phyloP scores from a whole-genome alignment of 2,888 invertebrate species.

The Eupeodes latifasciatus region DNA sequence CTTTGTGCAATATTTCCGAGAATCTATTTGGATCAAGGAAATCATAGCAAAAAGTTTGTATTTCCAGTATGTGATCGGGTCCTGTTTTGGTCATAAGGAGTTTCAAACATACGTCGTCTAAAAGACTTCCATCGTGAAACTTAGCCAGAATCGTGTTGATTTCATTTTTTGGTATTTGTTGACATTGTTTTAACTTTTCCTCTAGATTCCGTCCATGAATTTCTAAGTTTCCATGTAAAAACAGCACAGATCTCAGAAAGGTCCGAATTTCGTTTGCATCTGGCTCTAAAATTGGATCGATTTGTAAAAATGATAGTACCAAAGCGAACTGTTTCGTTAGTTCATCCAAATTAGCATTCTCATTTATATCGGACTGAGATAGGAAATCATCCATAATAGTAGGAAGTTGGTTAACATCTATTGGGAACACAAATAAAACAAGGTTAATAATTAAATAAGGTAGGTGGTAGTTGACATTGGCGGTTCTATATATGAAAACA shows the following conservation, averaged over 20 bases:
- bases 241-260: conserved; percentile 38
- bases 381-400: conserved; percentile 37
- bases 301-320: conserved; percentile 40
- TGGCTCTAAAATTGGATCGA: conserved; percentile 48
- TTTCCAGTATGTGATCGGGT: conserved; percentile 59
- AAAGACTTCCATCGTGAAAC: conserved; percentile 45
- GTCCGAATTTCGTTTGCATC: conserved; percentile 14
- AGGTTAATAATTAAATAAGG: background rate
- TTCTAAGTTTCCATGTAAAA: conserved; percentile 49
- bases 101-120: conserved; percentile 54
- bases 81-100: conserved; percentile 61
- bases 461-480: too few species aligned
- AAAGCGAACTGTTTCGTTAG: conserved; percentile 46
- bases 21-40: conserved; percentile 57
- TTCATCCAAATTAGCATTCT: conserved; percentile 46
- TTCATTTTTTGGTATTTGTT: conserved; percentile 55
- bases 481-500: too few species aligned
- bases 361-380: conserved; percentile 18
- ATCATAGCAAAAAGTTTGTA: conserved; percentile 59
- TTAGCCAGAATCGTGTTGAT: conserved; percentile 39
- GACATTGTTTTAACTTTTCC: conserved; percentile 42
- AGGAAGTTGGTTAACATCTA: background rate
- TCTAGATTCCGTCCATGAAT: conserved; percentile 52
- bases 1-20: conserved; percentile 30
- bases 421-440: background rate